Percentiles rank a stretch among this genome's conserved stretches.
Conservation (phyloP, 2,888 invertebrate genomes). For the Dichetophora obliterata region DNA sequence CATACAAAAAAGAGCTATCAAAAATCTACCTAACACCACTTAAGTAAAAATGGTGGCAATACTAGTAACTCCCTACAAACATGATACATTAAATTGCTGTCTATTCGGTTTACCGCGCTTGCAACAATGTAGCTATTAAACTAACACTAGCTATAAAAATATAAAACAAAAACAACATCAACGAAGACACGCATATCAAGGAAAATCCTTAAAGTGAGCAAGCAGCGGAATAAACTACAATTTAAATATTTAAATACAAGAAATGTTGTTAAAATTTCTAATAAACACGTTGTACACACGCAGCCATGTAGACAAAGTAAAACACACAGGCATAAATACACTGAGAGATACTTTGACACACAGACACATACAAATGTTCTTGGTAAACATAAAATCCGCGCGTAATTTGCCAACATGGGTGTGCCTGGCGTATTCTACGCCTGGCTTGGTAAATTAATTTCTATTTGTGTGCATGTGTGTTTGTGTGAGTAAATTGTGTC, state of each 20-base stretch:
- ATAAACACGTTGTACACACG: constrained; percentile 1
- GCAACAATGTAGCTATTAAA: constrained; percentile 14
- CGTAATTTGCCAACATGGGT: constrained; percentile 1
- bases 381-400: not conserved
- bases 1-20: not conserved
- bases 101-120: not conserved
- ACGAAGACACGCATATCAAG: not conserved
- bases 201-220: constrained; percentile 7
- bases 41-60: not conserved
- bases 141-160: not conserved
- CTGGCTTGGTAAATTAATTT: not conserved
- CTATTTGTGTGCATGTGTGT: not conserved
- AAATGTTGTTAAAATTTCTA: constrained; percentile 18
- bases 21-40: not conserved
- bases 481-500: constrained; percentile 51
- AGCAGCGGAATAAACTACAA: constrained; percentile 11
- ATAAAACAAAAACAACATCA: not conserved
- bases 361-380: not conserved
- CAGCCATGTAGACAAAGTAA: not conserved
- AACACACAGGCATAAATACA: not conserved
- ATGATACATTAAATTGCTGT: constrained; percentile 12
- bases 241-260: constrained; percentile 16
- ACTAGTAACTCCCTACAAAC: constrained; percentile 8
- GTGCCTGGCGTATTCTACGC: not conserved
- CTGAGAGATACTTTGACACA: not conserved